phyloP scores from a whole-genome alignment of 2,797 vertebrate species.

The Oreochromis grahami region DNA sequence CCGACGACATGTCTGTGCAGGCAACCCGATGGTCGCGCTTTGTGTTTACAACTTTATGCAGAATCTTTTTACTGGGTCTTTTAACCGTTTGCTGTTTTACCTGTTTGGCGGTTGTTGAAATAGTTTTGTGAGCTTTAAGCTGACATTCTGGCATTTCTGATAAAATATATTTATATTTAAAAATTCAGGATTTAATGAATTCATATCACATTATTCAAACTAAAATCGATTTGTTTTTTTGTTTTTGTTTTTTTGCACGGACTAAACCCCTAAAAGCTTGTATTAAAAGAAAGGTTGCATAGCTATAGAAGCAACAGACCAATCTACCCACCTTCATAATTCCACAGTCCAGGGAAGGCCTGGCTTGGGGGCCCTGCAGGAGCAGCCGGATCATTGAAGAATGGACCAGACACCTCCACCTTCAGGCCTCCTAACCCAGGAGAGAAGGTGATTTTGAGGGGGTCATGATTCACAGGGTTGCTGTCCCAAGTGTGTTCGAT shows the following conservation, averaged over 20 bases:
- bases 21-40: rapidly evolving
- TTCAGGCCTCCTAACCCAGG: slow-evolving; percentile 73
- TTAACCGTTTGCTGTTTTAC: not conserved
- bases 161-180: not conserved
- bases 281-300: not conserved
- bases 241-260: rapidly evolving
- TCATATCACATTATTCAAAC: rapidly evolving
- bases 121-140: not conserved
- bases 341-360: slow-evolving; percentile 84
- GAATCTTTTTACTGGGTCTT: not conserved
- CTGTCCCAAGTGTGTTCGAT: slow-evolving; percentile 86
- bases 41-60: not conserved
- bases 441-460: slow-evolving; percentile 75
- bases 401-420: slow-evolving; percentile 82
- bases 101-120: not conserved
- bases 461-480: slow-evolving; percentile 78
- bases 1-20: rapidly evolving
- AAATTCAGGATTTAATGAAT: not conserved
- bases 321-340: slow-evolving; percentile 85
- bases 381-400: slow-evolving; percentile 86
- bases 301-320: not conserved
- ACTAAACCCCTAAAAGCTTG: not conserved
- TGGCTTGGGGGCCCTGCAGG: slow-evolving; percentile 78
- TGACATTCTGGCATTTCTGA: not conserved
- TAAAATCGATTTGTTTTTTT: rapidly evolving